A percentile compares a stretch with the other conserved stretches of the same genome.
Conservation (phyloP, 2,888 invertebrate genomes). For the Aquatica leii region DNA sequence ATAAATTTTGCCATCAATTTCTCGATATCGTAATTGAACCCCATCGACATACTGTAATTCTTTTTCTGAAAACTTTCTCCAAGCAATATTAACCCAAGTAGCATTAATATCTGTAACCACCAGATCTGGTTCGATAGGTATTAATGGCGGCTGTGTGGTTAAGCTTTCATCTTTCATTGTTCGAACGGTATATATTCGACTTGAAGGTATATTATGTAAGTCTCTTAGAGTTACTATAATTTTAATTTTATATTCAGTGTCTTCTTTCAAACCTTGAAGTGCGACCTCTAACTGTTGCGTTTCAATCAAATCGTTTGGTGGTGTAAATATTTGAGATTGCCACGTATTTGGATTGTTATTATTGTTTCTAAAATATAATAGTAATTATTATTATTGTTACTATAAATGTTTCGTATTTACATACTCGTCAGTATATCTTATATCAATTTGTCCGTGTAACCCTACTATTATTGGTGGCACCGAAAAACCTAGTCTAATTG, state of each 20-base stretch:
- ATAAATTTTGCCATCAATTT: constrained; percentile 82
- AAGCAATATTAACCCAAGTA: constrained; percentile 78
- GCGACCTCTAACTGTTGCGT: constrained; percentile 88
- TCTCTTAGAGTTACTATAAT: constrained; percentile 82
- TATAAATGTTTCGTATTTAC: not conserved
- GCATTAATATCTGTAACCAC: constrained; percentile 78
- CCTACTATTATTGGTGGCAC: constrained; percentile 85
- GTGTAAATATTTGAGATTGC: constrained; percentile 87
- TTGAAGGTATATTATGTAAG: constrained; percentile 79
- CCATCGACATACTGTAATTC: constrained; percentile 72
- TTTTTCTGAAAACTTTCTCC: constrained; percentile 83
- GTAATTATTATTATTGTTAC: not conserved
- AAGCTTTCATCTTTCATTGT: constrained; percentile 68
- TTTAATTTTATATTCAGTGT: constrained; percentile 83
- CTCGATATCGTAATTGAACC: constrained; percentile 85
- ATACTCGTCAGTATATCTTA: constrained; percentile 72
- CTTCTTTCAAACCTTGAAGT: constrained; percentile 76
- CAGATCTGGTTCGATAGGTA: constrained; percentile 76
- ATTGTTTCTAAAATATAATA: constrained; percentile 42
- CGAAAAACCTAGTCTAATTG: constrained; percentile 82
- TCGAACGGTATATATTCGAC: constrained; percentile 77
- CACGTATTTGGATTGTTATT: constrained; percentile 74
- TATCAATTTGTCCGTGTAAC: constrained; percentile 85
- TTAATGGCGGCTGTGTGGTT: constrained; percentile 67
- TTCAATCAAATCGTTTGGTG: constrained; percentile 84